Evolutionary conservation across 2,888 invertebrate species (phyloP).

Genomic region (Cremastinae sp.): DNA sequence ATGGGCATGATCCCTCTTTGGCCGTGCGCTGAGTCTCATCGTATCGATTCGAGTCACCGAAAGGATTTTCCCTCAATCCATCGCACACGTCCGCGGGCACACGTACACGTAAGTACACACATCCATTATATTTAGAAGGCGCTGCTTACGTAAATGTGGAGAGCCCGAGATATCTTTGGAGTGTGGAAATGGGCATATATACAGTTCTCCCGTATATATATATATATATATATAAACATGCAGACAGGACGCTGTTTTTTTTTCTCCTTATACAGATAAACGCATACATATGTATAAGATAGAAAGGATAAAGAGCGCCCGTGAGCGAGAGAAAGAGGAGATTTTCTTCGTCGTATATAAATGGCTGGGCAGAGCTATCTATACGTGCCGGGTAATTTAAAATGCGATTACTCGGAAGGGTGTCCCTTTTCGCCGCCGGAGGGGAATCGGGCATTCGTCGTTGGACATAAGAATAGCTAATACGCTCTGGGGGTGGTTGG

Average conservation of each 20-base stretch:
- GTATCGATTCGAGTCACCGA: slow-evolving; percentile 55
- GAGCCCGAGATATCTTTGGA: slow-evolving; percentile 52
- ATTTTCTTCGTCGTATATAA: slow-evolving; percentile 35
- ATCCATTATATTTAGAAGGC: slow-evolving; percentile 57
- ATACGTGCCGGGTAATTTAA: slow-evolving; percentile 73
- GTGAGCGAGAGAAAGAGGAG: slow-evolving; percentile 5
- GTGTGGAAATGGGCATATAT: slow-evolving; percentile 41
- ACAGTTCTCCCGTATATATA: slow-evolving; percentile 14
- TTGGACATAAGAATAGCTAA: slow-evolving; percentile 78
- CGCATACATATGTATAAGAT: background rate
- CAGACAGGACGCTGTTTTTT: slow-evolving; percentile 2
- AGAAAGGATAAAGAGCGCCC: slow-evolving; percentile 13
- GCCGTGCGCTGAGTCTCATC: slow-evolving; percentile 20
- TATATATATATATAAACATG: slow-evolving; percentile 30
- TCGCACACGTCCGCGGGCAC: slow-evolving; percentile 38
- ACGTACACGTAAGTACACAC: slow-evolving; percentile 24
- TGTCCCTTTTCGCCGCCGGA: slow-evolving; percentile 67
- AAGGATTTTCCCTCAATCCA: slow-evolving; percentile 47
- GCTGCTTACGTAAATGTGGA: slow-evolving; percentile 61
- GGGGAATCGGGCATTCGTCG: slow-evolving; percentile 71
- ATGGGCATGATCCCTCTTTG: slow-evolving; percentile 22
- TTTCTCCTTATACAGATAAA: background rate
- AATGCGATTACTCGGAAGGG: slow-evolving; percentile 75
- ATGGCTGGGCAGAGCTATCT: slow-evolving; percentile 55
- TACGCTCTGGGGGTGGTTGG: slow-evolving; percentile 71